Base-by-base conservation (phyloP, 2,113 vertebrate genomes). In the Sturnus vulgaris region DNA sequence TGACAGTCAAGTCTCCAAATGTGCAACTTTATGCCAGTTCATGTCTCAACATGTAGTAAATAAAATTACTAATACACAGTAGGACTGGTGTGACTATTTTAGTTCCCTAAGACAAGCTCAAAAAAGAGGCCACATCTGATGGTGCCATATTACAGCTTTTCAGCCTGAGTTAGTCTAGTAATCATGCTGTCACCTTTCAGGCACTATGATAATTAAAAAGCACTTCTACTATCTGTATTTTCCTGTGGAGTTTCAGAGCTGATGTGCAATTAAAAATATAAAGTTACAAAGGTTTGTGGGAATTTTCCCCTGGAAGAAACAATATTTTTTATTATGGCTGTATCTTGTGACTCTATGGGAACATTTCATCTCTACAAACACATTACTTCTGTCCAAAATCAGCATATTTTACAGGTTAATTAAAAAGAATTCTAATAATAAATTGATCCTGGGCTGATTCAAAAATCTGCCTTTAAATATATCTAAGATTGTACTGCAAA, bases 281-380 rank as follows among this genome's bases (percentile, higher is more conserved):
- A 78, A 82, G 6, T 9, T 46, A 50, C 7, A 7, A 31, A 65
- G 42, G 49, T 64, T 82, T 61, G 6, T 49, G 47, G 0, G 1
- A 0, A 2, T 47, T 53, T 66, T 19, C 16, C 12, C 12, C 31
- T 19, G 22, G 11, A 71, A 78, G 23, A 59, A 75, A 5, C 5
- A n/a, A 1, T 18, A 35, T 39, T 16, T 50, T 0, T 0, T 49
- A 37, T 23, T 37, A 44, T 42, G 69, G 4, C 7, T 63, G 5
- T 18, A 14, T 4, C 13, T 59, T 68, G 4, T 60, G 12, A 76
- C 10, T 76, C 20, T 14, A 2, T 55, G 23, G 6, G 22, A 82
- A 40, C 6, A 33, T 2, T 59, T 82, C 3, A 72, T 39, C 2
- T 72, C 25, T 42, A 64, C 8, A 72, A 71, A 30, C 15, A 37